Percentiles rank a stretch among this genome's conserved stretches.
Conservation (phyloP, 2,797 vertebrate species). For the Peromyscus attwateri region DNA sequence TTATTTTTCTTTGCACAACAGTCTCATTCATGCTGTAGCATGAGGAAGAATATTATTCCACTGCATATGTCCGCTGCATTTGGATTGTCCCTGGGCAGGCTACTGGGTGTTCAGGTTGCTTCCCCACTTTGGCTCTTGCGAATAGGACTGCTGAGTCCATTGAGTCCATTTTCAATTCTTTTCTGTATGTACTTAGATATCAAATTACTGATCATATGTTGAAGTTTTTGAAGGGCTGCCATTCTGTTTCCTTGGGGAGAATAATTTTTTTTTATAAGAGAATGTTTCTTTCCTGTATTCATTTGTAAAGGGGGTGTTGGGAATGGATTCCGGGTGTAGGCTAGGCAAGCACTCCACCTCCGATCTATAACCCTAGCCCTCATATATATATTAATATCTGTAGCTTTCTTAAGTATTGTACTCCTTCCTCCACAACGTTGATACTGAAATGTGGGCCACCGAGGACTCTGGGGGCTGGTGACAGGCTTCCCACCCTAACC, state of each 20-base stretch:
- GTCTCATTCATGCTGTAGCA: neutral
- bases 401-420: neutral
- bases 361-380: neutral
- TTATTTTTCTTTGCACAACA: neutral
- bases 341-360: neutral
- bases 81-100: neutral
- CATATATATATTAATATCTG: neutral
- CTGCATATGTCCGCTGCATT: neutral
- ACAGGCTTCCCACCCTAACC: conserved; percentile 67
- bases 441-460: neutral
- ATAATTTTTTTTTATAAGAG: neutral
- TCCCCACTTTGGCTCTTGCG: neutral
- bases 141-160: neutral
- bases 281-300: neutral
- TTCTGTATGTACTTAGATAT: neutral
- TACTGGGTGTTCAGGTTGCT: neutral
- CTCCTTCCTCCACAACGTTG: neutral
- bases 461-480: too few relatives aligned
- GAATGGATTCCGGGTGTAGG: neutral
- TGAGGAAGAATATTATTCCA: neutral
- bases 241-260: neutral
- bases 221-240: neutral
- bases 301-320: neutral
- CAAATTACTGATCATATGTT: neutral
- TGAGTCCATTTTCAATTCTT: neutral